Conservation (phyloP, 2,113 vertebrate genomes). For the Forbesichthys agassizii region DNA sequence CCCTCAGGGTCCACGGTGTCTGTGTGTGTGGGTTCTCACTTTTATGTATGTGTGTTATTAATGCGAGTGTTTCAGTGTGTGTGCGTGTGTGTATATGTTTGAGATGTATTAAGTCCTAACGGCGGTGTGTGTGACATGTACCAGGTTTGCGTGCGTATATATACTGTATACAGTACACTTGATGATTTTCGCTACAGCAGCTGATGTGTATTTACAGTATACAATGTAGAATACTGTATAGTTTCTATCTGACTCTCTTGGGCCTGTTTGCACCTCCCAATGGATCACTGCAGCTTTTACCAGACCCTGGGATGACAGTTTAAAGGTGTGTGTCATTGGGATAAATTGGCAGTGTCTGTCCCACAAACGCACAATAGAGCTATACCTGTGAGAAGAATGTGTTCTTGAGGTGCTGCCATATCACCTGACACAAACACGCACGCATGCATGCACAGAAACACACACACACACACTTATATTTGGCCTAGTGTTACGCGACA, state of each 20-base stretch:
- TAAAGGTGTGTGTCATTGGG: constrained; percentile 37
- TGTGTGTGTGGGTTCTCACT: constrained; percentile 19
- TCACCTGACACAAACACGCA: constrained; percentile 22
- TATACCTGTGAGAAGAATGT: constrained; percentile 42
- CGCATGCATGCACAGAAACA: constrained; percentile 29
- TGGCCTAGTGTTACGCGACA: constrained; percentile 29
- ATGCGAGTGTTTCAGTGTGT: constrained; percentile 14
- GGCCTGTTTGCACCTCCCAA: not conserved
- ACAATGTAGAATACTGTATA: not conserved
- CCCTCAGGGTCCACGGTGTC: constrained; percentile 40
- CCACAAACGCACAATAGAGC: constrained; percentile 51
- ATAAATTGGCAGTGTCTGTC: constrained; percentile 53
- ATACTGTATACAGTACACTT: no score
- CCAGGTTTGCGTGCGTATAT: not conserved
- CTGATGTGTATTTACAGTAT: no score
- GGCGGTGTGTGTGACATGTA: constrained; percentile 27
- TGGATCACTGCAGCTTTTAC: not conserved
- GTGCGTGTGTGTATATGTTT: constrained; percentile 7
- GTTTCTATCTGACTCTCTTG: not conserved
- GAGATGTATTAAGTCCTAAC: not conserved
- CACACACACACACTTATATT: constrained; percentile 11
- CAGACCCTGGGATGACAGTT: constrained; percentile 31
- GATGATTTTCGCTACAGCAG: no score
- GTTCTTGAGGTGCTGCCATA: constrained; percentile 17
- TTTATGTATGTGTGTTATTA: constrained; percentile 47